Percentiles rank a stretch among this genome's conserved stretches.
Evolutionary conservation across 1,140 invertebrate species (phyloP).

Genomic region (Lutraria rhynchaena): DNA sequence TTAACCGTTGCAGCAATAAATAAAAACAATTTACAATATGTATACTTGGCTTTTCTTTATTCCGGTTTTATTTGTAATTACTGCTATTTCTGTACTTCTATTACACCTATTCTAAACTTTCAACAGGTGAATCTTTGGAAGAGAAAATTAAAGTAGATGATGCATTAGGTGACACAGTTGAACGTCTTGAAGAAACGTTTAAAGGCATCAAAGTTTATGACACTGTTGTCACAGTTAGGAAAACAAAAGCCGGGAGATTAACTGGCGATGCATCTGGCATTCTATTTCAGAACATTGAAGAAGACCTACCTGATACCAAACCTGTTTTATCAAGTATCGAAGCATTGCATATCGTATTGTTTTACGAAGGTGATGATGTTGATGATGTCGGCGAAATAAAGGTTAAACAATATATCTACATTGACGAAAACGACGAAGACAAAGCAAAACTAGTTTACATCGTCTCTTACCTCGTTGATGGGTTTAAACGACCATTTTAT

Average conservation of each 20-base stretch:
- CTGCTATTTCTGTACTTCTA: no score
- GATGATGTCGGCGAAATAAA: background rate
- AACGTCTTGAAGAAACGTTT: slow-evolving; percentile 51
- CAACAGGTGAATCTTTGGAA: slow-evolving; percentile 35
- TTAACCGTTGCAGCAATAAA: no score
- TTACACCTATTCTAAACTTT: no score
- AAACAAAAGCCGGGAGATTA: slow-evolving; percentile 24
- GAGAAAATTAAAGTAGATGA: background rate
- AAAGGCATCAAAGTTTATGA: slow-evolving; percentile 43
- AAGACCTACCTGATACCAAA: slow-evolving; percentile 21
- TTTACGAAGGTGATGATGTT: slow-evolving; percentile 22
- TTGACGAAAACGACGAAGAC: slow-evolving; percentile 34
- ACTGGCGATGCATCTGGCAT: slow-evolving; percentile 47
- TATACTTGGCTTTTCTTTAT: no score
- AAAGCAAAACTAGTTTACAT: slow-evolving; percentile 38
- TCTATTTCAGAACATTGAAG: slow-evolving; percentile 51
- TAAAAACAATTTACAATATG: no score
- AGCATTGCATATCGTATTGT: slow-evolving; percentile 33
- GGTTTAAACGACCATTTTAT: slow-evolving; percentile 50
- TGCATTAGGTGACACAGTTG: slow-evolving; percentile 11
- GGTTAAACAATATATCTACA: background rate
- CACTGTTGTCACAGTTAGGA: slow-evolving; percentile 27
- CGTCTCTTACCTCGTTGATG: slow-evolving; percentile 53
- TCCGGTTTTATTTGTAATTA: no score
- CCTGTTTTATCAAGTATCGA: slow-evolving; percentile 6